Evolutionary conservation across 2,888 invertebrate genomes (phyloP).

Genomic region (Cerastoderma edule): DNA sequence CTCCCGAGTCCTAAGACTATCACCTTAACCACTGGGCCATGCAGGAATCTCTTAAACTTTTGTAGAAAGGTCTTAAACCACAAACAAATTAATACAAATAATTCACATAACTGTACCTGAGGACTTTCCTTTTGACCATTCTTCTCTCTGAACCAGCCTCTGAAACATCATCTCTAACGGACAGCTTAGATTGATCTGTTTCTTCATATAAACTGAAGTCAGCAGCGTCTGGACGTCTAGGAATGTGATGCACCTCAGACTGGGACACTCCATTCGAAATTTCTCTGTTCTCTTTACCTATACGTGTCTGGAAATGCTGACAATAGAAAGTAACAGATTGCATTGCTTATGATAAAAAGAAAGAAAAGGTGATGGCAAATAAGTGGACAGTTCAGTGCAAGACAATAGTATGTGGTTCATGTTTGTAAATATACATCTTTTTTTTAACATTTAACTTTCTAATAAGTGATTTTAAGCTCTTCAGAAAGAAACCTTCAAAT

Average conservation of each 20-base stretch:
- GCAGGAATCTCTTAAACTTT: too few species aligned
- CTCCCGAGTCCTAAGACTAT: too few species aligned
- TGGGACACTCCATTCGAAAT: conserved; percentile 34
- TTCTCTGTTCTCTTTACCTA: conserved; percentile 65
- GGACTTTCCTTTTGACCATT: conserved; percentile 75
- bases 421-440: not conserved
- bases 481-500: too few species aligned
- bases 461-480: too few species aligned
- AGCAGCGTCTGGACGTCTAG: conserved; percentile 49
- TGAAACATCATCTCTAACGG: conserved; percentile 68
- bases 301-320: conserved; percentile 46
- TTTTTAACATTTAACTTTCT: too few species aligned
- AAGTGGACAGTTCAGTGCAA: not conserved
- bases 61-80: too few species aligned
- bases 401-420: too few species aligned
- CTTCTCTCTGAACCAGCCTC: conserved; percentile 72
- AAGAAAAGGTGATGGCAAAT: not conserved
- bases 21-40: too few species aligned
- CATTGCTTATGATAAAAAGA: not conserved
- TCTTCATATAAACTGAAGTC: conserved; percentile 59
- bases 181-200: conserved; percentile 56
- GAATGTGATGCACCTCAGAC: conserved; percentile 47
- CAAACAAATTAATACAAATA: too few species aligned
- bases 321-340: not conserved
- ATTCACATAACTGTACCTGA: too few species aligned